Evolutionary conservation across 2,888 invertebrate genomes (phyloP).

Genomic region (Chrysina gloriosa): DNA sequence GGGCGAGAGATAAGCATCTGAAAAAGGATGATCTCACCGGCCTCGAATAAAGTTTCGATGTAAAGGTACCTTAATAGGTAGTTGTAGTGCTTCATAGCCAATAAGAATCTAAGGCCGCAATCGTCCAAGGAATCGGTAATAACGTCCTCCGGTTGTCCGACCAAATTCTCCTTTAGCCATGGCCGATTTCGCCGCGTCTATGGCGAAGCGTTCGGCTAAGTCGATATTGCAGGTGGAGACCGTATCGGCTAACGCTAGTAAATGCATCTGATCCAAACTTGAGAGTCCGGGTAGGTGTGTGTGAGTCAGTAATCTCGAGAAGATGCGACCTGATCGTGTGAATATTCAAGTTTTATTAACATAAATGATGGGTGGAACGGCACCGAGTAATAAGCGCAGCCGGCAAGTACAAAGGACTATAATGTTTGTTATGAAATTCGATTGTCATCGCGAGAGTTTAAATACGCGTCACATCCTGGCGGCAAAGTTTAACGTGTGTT

Average conservation of each 20-base stretch:
- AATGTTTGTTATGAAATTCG: too few species aligned
- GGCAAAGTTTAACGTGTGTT: too few species aligned
- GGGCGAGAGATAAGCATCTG: constrained; percentile 90
- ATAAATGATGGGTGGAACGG: too few species aligned
- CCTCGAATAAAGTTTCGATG: background rate
- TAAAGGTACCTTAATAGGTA: constrained; percentile 75
- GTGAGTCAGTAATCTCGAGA: constrained; percentile 93
- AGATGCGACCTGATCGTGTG: constrained; percentile 77
- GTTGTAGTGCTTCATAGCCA: constrained; percentile 98
- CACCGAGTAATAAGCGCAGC: too few species aligned
- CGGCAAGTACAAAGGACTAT: too few species aligned
- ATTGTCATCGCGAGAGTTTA: too few species aligned
- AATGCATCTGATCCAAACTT: constrained; percentile 98
- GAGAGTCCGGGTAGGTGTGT: constrained; percentile 94
- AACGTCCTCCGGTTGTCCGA: constrained; percentile 68
- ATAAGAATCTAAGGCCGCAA: constrained; percentile 93
- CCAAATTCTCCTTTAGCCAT: constrained; percentile 75
- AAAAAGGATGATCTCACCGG: background rate
- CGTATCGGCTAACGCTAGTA: constrained; percentile 97
- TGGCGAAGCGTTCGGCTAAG: constrained; percentile 84
- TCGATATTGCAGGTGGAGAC: constrained; percentile 93
- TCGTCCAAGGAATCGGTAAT: constrained; percentile 90
- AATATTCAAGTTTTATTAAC: constrained; percentile 25
- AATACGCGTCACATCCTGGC: too few species aligned
- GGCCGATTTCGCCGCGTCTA: constrained; percentile 75